These are phyloP conservation scores for Tetramorium bicarinatum DNA, from an alignment of 2,888 invertebrate genomes.

Conservation along the genomic window DNA sequence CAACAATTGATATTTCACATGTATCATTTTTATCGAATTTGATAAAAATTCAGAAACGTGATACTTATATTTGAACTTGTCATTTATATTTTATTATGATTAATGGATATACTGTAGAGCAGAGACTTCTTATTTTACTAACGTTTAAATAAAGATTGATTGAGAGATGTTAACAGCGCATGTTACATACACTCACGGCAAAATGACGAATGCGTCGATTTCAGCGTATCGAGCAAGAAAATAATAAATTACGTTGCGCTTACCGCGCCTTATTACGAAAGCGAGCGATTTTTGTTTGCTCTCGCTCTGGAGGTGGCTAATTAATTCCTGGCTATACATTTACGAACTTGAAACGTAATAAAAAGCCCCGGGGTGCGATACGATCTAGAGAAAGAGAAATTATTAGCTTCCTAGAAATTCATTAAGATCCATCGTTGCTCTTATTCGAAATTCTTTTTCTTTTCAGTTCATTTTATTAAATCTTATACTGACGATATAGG, in stretches of 20 bases:
- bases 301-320: slow-evolving; percentile 31
- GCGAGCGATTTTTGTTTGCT: slow-evolving; percentile 21
- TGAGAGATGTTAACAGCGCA: slow-evolving; percentile 7
- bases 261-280: slow-evolving; percentile 38
- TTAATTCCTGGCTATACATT: slow-evolving; percentile 39
- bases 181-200: background rate
- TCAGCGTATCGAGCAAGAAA: slow-evolving; percentile 42
- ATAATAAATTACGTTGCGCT: slow-evolving; percentile 41
- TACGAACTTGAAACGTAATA: slow-evolving; percentile 44
- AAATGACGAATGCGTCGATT: slow-evolving; percentile 39
- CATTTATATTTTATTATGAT: background rate
- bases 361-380: slow-evolving; percentile 25
- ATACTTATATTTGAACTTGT: background rate
- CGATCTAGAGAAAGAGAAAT: slow-evolving; percentile 50
- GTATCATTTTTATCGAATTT: background rate
- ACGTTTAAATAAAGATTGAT: background rate
- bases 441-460: background rate
- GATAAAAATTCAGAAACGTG: background rate
- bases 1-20: background rate
- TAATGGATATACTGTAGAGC: background rate
- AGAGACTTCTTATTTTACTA: background rate
- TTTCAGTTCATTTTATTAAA: slow-evolving; percentile 30
- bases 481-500: background rate
- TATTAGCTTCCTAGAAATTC: slow-evolving; percentile 53
- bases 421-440: slow-evolving; percentile 33